phyloP scores from a whole-genome alignment of 2,888 invertebrate species.

The Ochropacha duplaris region DNA sequence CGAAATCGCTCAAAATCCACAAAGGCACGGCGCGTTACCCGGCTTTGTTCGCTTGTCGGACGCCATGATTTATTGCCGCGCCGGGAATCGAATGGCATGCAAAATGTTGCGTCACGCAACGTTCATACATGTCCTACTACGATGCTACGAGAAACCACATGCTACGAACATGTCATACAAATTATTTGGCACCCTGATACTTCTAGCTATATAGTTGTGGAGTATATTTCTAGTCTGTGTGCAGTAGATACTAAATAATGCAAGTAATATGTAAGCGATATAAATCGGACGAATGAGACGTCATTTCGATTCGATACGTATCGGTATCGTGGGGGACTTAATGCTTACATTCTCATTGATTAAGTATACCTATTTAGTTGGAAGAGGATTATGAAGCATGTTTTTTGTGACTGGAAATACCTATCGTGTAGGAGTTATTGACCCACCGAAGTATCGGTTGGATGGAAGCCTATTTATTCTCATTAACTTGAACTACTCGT shows the following conservation, averaged over 20 bases:
- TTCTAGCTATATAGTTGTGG: neutral
- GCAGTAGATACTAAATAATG: conserved; percentile 23
- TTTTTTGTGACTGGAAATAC: conserved; percentile 35
- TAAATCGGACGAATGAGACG: conserved; percentile 80
- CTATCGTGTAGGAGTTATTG: conserved; percentile 11
- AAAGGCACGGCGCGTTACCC: conserved; percentile 79
- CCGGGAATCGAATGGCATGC: conserved; percentile 67
- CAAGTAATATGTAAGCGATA: conserved; percentile 52
- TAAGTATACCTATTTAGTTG: conserved; percentile 73
- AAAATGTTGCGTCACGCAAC: conserved; percentile 77
- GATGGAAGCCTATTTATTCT: neutral
- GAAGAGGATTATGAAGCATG: conserved; percentile 50
- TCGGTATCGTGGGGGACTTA: conserved; percentile 64
- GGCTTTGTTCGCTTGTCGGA: conserved; percentile 77
- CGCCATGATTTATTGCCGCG: conserved; percentile 64
- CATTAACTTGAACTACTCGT: no score
- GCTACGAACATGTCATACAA: conserved; percentile 13
- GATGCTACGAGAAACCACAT: conserved; percentile 37
- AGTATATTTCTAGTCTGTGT: conserved; percentile 31
- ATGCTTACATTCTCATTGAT: conserved; percentile 70
- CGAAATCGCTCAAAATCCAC: conserved; percentile 78
- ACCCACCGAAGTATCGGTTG: conserved; percentile 8
- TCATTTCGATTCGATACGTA: conserved; percentile 77
- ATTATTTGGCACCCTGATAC: conserved; percentile 19
- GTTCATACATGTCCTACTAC: conserved; percentile 36